Evolutionary conservation across 2,113 vertebrate genomes (phyloP), one percentile per base, ranked within the genome.

Genomic region (Atrichornis clamosus): DNA sequence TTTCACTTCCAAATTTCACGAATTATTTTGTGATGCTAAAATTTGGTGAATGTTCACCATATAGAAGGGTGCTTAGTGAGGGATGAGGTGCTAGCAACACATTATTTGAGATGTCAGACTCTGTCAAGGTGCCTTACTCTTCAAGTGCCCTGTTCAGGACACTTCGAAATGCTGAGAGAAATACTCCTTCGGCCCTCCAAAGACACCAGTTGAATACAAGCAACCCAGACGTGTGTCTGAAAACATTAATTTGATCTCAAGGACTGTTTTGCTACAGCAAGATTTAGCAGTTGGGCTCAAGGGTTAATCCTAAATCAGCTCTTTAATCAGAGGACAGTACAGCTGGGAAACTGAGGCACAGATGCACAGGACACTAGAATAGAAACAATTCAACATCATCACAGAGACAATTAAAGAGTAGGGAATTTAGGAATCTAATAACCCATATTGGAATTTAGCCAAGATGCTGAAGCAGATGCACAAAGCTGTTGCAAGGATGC

Each of bases 351-450:
- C 96, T 97, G 96, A 96, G 96, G 94, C 91, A 97, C 87, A 91
- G 93, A 93, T 94, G 87, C 93, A 87, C 84, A 89, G 95, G 93
- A 93, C 91, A 89, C 91, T 75, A 28, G 87, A 96, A 93, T 62
- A 91, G 78, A 94, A 87, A 46, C 50, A 30, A 79, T 83, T 91
- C 39, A 5, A 69, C 39, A 70, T 64, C 76, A 87, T 80, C 78
- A 67, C 67, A 90, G 46, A 94, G 70, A 94, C 95, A 96, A 96
- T 96, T 96, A 96, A 97, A 88, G 95, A 93, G 65, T 13, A 72
- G 95, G 95, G 96, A 96, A 97, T 97, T 97, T 96, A 97, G 90
- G 76, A 96, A 96, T 89, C 90, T 96, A 95, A 95, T 96, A 96
- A 96, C 88, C n/a, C 69, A 7, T 81, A 63, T 60, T 97, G 96